Base-by-base conservation (phyloP, 2,113 vertebrate species). In the Enhydra lutris region DNA sequence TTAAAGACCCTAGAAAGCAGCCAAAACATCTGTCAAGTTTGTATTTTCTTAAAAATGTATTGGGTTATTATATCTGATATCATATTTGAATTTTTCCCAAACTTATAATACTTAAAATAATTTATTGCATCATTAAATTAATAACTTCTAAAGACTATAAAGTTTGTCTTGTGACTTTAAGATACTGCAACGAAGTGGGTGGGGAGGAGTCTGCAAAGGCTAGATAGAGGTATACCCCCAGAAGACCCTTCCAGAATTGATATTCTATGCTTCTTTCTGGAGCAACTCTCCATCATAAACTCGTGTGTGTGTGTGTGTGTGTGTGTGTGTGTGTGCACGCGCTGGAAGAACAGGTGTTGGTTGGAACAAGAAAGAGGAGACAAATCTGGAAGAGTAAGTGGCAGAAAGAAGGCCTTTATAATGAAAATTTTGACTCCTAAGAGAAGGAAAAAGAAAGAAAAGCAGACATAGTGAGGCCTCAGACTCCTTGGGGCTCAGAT, bases 401-500 rank as follows among this genome's bases (percentile, higher is more conserved):
- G 55, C 59, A 59, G 42, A 29, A 84, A 57, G 24, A 50, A 90
- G 45, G 50, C 3, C 8, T 90, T 96, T 91, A 45, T 50, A 92
- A 78, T 79, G 71, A 93, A 87, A 73, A 52, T 57, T 42, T 59
- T 95, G 57, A 94, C 47, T 65, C 47, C 0, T 69, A 63, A 36
- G n/a, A 93, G 55, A 93, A 90, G n/a, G 47, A 59, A 83, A 94
- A 87, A 34, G 39, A 83, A 79, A 36, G n/a, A 92, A 94, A 94
- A 91, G 50, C 50, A 82, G 67, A 90, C 34, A 74, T 1, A 74
- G 52, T 42, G 80, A 85, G 52, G 45, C 52, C 84, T 96, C 83
- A 93, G 74, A 65, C 69, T 92, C 91, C 45, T 52, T 90, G 71
- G 92, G 84, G 90, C 52, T 95, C 87, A 85, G 86, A 97, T 97